Evolutionary conservation across 2,797 vertebrate species (phyloP).

Genomic region (Euphonia xanthogaster): DNA sequence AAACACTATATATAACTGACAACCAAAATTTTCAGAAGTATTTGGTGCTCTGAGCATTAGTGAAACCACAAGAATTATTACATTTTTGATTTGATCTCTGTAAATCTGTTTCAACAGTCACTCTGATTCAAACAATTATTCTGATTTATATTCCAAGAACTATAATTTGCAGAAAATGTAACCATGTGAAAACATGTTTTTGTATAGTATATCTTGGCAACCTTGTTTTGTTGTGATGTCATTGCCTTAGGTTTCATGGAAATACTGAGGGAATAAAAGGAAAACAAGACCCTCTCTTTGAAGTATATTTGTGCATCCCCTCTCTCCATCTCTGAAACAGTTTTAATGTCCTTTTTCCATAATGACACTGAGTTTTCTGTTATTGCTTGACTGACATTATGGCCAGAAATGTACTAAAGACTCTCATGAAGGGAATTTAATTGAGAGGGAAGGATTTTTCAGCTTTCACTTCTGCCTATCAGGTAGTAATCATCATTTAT

Average conservation of each 20-base stretch:
- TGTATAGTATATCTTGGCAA: slow-evolving; percentile 80
- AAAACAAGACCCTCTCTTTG: slow-evolving; percentile 64
- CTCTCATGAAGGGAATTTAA: slow-evolving; percentile 14
- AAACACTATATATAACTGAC: slow-evolving; percentile 82
- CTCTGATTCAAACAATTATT: slow-evolving; percentile 83
- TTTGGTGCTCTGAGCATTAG: slow-evolving; percentile 74
- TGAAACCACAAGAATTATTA: slow-evolving; percentile 80
- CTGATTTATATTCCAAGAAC: slow-evolving; percentile 82
- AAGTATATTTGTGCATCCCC: slow-evolving; percentile 35
- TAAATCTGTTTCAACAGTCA: slow-evolving; percentile 84
- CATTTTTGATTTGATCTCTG: slow-evolving; percentile 82
- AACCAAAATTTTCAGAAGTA: slow-evolving; percentile 78
- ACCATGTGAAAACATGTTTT: slow-evolving; percentile 82
- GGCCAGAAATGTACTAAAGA: neutral
- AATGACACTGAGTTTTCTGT: slow-evolving; percentile 26
- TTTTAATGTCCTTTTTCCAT: slow-evolving; percentile 40
- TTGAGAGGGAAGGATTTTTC: neutral
- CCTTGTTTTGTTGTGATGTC: slow-evolving; percentile 80
- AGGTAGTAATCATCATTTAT: neutral
- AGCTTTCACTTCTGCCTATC: neutral
- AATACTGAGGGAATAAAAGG: slow-evolving; percentile 64
- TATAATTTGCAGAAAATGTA: slow-evolving; percentile 83
- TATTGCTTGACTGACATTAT: neutral
- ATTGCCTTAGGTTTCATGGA: slow-evolving; percentile 73
- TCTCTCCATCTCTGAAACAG: slow-evolving; percentile 3